Evolutionary conservation across 2,113 vertebrate genomes (phyloP).

Genomic region (Rana temporaria): DNA sequence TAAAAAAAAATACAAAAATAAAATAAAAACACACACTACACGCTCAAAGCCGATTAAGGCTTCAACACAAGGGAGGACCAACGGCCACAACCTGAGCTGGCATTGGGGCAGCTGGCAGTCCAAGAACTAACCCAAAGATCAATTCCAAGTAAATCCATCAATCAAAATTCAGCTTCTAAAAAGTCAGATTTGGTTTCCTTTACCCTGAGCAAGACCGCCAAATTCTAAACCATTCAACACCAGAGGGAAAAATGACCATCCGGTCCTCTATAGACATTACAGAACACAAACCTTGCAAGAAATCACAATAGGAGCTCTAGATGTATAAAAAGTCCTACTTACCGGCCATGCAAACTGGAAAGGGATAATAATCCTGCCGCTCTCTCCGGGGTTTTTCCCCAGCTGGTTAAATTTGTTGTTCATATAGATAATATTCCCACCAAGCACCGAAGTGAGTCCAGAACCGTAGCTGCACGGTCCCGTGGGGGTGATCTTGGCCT

Average conservation of each 20-base stretch:
- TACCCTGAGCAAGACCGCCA: too few relatives aligned
- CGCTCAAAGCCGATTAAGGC: not conserved
- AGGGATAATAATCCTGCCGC: constrained; percentile 85
- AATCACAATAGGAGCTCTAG: not conserved
- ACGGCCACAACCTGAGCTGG: not conserved
- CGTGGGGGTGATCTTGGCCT: constrained; percentile 83
- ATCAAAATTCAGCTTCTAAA: not conserved
- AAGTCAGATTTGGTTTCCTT: too few relatives aligned
- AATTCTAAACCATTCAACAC: not conserved
- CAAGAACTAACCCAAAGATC: not conserved
- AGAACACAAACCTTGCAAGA: not conserved
- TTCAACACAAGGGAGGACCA: not conserved
- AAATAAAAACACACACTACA: too few relatives aligned
- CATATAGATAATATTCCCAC: constrained; percentile 92
- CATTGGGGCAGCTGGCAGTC: not conserved
- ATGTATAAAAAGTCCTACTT: constrained; percentile 63
- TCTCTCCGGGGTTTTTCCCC: constrained; percentile 69
- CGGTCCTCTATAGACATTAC: not conserved
- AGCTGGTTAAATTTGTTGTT: constrained; percentile 72
- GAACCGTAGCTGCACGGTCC: constrained; percentile 89
- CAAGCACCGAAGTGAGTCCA: constrained; percentile 87
- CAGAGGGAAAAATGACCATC: not conserved
- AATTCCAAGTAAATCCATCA: not conserved
- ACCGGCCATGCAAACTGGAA: constrained; percentile 97
- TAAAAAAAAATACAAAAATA: not conserved